A percentile compares a stretch with the other conserved stretches of the same genome.
These are phyloP conservation scores for Lycaon pictus DNA, from an alignment of 2,113 vertebrate genomes.

Conservation along the genomic window DNA sequence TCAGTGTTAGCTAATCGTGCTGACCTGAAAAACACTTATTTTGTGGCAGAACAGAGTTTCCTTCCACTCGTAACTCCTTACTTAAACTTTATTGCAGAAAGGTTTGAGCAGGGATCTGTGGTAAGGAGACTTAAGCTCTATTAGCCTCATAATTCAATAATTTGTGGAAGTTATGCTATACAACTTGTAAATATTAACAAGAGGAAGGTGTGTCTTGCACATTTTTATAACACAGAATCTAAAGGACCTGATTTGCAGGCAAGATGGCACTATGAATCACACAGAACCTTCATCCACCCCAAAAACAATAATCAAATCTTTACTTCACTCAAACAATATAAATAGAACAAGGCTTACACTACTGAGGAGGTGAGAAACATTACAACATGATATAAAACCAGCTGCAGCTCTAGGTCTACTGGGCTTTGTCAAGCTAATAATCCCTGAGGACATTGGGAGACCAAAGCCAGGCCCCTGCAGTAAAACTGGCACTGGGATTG, in stretches of 20 bases:
- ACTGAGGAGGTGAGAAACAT: background rate
- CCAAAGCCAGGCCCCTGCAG: background rate
- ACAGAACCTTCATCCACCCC: background rate
- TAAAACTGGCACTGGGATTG: background rate
- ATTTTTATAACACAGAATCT: background rate
- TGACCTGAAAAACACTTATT: slow-evolving; percentile 36
- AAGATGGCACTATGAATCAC: background rate
- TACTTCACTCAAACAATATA: background rate
- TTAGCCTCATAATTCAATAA: slow-evolving; percentile 7
- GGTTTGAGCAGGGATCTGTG: background rate
- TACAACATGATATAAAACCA: background rate
- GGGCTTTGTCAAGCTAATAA: background rate
- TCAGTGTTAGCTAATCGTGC: background rate
- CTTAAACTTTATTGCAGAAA: slow-evolving; percentile 22
- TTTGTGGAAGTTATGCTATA: background rate
- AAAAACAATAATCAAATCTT: background rate
- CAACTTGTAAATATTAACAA: background rate
- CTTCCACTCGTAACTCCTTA: background rate
- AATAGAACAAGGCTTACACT: background rate
- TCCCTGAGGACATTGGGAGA: background rate
- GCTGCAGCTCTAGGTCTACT: background rate
- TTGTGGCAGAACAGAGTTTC: background rate
- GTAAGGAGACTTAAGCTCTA: background rate
- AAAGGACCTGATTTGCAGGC: background rate
- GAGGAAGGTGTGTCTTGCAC: background rate